These are phyloP conservation scores for Meghimatium bilineatum DNA, from an alignment of 2,888 invertebrate species.

Conservation along the genomic window DNA sequence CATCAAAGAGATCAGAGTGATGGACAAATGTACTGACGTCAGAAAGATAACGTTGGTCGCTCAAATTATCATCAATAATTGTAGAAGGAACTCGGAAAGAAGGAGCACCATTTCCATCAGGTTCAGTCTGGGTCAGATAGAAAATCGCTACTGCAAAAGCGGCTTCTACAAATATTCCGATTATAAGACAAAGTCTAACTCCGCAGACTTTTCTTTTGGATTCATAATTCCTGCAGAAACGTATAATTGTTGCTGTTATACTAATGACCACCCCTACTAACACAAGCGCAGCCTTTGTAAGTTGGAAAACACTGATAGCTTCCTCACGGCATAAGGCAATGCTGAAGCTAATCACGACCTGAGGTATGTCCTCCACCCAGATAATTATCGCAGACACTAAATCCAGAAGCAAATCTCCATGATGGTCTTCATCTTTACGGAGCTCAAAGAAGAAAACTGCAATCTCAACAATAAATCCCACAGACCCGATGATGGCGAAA, in stretches of 20 bases:
- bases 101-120: conserved; percentile 57
- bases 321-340: conserved; percentile 65
- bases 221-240: conserved; percentile 55
- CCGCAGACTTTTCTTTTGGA: conserved; percentile 49
- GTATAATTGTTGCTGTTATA: conserved; percentile 55
- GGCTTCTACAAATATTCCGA: conserved; percentile 62
- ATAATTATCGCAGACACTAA: conserved; percentile 56
- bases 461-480: conserved; percentile 41
- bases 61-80: conserved; percentile 60
- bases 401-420: conserved; percentile 55
- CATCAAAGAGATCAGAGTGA: conserved; percentile 57
- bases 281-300: conserved; percentile 61
- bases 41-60: conserved; percentile 65
- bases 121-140: conserved; percentile 64
- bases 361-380: conserved; percentile 61
- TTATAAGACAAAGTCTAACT: conserved; percentile 63
- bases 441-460: conserved; percentile 27
- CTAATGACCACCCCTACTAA: conserved; percentile 61
- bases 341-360: conserved; percentile 56
- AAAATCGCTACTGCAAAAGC: conserved; percentile 63
- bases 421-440: conserved; percentile 34
- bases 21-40: conserved; percentile 53
- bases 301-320: conserved; percentile 64
- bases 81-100: conserved; percentile 64
- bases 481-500: conserved; percentile 58